Evolutionary conservation across 2,888 invertebrate genomes (phyloP).

Genomic region (Drosophila tanythrix): DNA sequence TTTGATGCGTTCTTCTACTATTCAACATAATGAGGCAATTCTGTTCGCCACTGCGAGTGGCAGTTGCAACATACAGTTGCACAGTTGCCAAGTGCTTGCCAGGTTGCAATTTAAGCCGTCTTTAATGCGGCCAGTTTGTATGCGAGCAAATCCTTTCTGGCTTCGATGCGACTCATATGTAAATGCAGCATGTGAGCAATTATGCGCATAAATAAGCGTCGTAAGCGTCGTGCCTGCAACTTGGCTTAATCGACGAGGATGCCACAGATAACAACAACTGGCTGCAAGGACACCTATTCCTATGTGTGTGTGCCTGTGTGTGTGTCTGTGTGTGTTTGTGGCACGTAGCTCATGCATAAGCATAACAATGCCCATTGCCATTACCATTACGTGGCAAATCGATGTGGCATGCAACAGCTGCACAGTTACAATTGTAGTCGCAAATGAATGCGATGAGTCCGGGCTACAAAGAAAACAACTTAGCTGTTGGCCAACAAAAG

Average conservation of each 20-base stretch:
- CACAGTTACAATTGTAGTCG: slow-evolving; percentile 59
- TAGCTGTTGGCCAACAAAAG: slow-evolving; percentile 13
- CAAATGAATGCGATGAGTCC: slow-evolving; percentile 32
- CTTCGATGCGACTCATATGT: slow-evolving; percentile 64
- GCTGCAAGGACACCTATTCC: slow-evolving; percentile 17
- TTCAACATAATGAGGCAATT: slow-evolving; percentile 75
- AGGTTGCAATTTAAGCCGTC: slow-evolving; percentile 21
- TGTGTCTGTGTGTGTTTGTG: slow-evolving; percentile 5
- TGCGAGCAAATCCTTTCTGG: slow-evolving; percentile 59
- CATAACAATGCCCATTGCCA: slow-evolving; percentile 54
- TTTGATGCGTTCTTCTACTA: slow-evolving; percentile 53
- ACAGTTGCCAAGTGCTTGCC: slow-evolving; percentile 1
- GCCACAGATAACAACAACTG: slow-evolving; percentile 32
- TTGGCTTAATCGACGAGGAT: slow-evolving; percentile 60
- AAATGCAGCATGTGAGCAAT: slow-evolving; percentile 64
- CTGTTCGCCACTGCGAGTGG: slow-evolving; percentile 15
- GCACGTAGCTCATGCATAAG: slow-evolving; percentile 74
- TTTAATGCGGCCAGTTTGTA: slow-evolving; percentile 65
- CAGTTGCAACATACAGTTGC: neutral
- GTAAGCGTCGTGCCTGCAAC: slow-evolving; percentile 23
- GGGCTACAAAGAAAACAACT: slow-evolving; percentile 7
- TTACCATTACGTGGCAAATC: slow-evolving; percentile 47
- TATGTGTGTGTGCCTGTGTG: neutral
- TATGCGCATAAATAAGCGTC: slow-evolving; percentile 73
- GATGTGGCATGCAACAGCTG: slow-evolving; percentile 79